Base-by-base conservation (phyloP, 2,888 invertebrate genomes). In the Drosophila mulleri region DNA sequence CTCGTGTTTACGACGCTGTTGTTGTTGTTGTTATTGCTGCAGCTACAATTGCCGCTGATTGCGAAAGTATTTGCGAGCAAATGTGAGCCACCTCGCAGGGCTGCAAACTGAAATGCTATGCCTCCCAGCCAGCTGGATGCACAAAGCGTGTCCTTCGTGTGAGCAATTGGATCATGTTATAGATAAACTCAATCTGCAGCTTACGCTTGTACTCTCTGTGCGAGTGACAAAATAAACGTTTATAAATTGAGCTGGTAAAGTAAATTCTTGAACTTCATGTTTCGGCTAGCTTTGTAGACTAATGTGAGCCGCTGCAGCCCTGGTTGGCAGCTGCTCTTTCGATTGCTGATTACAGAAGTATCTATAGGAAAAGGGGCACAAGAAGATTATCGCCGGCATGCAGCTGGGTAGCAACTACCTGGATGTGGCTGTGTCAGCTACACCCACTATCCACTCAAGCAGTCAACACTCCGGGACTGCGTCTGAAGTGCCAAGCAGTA, bases 31-130 rank as follows among this genome's bases (percentile, higher is more conserved):
- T 37, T 54, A 35, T 45, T 75, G 66, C 41, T 45, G 72, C 14
- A 66, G 60, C 37, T 78, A 83, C 84, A 88, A 84, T 86, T 83
- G 74, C 71, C 70, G 72, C 74, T 88, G 84, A 84, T 84, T 84
- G 84, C 87, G 73, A 83, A 82, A 83, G 82, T 81, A 81, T 83
- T 57, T 57, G 56, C 42, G 32, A 68, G 68, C 67, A 81, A 83
- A 81, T 72, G 80, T 53, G 48, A 66, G 29, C 53, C 53, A 66
- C 41, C 52, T 18, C 20, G 39, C 62, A 80, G 83, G 83, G 82
- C 70, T 73, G 68, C 72, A 62, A 48, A 62, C 16, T 23, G n/a
- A 14, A 50, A 50, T 14, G 32, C n/a, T 12, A 48, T 48, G 11
- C n/a, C 48, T 29, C 12, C 12, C 1, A 29, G 29, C 7, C 29